Evolutionary conservation across 1,140 invertebrate genomes (phyloP).

Genomic region (Drosophila murphyi): DNA sequence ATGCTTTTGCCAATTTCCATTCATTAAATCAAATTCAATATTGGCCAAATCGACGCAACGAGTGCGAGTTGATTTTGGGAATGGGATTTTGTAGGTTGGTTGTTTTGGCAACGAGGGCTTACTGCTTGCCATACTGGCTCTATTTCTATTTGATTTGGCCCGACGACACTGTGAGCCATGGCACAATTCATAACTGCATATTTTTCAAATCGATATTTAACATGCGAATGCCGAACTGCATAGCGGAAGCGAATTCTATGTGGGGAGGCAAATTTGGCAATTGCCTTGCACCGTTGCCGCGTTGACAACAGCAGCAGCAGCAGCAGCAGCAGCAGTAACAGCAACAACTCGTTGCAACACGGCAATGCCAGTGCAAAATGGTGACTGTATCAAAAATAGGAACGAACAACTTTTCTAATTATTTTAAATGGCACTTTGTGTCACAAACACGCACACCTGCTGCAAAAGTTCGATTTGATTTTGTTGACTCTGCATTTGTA

Average conservation of each 20-base stretch:
- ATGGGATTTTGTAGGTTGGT: neutral
- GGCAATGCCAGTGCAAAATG: constrained; percentile 42
- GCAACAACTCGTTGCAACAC: constrained; percentile 26
- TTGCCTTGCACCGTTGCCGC: constrained; percentile 25
- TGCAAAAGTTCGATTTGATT: constrained; percentile 61
- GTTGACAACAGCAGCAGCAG: constrained; percentile 25
- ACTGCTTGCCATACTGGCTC: constrained; percentile 38
- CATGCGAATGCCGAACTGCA: constrained; percentile 24
- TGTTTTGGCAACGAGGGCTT: constrained; percentile 8
- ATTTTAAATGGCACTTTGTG: constrained; percentile 81
- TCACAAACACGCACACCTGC: constrained; percentile 52
- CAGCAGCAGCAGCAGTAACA: neutral
- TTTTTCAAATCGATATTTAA: constrained; percentile 80
- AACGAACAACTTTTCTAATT: constrained; percentile 75
- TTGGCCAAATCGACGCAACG: constrained; percentile 73
- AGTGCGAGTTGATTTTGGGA: constrained; percentile 39
- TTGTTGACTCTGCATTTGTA: neutral
- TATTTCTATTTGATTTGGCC: constrained; percentile 77
- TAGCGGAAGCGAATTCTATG: too few relatives aligned
- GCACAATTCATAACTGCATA: constrained; percentile 76
- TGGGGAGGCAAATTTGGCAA: constrained; percentile 1
- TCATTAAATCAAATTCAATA: constrained; percentile 83
- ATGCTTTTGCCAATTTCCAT: constrained; percentile 72
- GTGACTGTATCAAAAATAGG: constrained; percentile 61
- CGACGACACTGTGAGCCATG: constrained; percentile 31